These are phyloP conservation scores for Schizaphis graminum DNA, from an alignment of 2,888 invertebrate genomes.

Conservation along the genomic window DNA sequence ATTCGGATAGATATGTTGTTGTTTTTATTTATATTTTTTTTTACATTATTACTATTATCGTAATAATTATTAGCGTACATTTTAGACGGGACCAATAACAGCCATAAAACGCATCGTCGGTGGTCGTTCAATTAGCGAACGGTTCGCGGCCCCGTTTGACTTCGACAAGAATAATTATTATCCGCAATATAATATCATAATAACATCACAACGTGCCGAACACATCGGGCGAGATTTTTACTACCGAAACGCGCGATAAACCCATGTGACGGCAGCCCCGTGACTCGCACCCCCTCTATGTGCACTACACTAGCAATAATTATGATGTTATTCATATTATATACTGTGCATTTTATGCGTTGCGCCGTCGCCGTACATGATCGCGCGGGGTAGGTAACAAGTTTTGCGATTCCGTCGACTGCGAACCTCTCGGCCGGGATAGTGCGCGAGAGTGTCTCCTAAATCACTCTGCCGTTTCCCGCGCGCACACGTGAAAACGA, in stretches of 20 bases:
- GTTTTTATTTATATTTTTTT: neutral
- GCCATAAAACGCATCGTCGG: neutral
- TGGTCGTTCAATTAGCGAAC: neutral
- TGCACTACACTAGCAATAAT: neutral
- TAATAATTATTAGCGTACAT: neutral
- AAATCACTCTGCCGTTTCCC: slow-evolving; percentile 17
- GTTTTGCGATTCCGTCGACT: neutral
- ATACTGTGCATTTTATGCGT: neutral
- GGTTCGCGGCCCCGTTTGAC: neutral
- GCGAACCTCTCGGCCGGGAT: neutral
- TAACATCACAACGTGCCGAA: neutral
- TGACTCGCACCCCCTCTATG: neutral
- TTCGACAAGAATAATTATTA: neutral
- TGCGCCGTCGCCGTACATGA: neutral
- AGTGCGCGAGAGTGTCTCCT: neutral
- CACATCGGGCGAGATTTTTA: neutral
- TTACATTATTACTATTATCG: neutral
- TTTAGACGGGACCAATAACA: neutral
- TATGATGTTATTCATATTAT: neutral
- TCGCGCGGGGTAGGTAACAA: neutral
- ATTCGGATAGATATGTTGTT: neutral
- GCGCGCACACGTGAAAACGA: slow-evolving; percentile 26
- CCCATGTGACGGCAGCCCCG: neutral
- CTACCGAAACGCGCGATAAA: neutral
- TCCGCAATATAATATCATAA: neutral